A percentile compares a stretch with the other conserved stretches of the same genome.
These are phyloP conservation scores for Drosophila incognita DNA, from an alignment of 2,888 invertebrate genomes.

Conservation along the genomic window DNA sequence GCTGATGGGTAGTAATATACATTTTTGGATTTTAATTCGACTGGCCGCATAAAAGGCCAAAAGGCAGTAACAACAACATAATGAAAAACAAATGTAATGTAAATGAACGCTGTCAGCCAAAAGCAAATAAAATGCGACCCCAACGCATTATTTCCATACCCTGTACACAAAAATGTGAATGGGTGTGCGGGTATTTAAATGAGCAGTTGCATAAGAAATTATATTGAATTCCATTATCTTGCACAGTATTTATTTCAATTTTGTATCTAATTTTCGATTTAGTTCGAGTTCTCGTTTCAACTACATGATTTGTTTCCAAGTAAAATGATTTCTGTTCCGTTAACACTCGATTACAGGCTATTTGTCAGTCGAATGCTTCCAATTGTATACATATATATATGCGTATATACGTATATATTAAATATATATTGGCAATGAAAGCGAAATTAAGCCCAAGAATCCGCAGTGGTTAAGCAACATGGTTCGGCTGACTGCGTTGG, in stretches of 20 bases:
- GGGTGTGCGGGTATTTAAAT: not conserved
- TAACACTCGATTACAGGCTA: not conserved
- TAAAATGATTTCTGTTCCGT: not conserved
- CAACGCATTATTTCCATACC: constrained; percentile 53
- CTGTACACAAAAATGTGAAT: not conserved
- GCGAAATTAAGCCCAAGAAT: constrained; percentile 22
- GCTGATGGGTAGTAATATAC: not conserved
- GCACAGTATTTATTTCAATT: accelerated
- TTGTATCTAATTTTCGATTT: too few species aligned
- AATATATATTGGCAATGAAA: constrained; percentile 17
- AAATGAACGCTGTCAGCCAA: constrained; percentile 31
- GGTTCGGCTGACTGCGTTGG: constrained; percentile 4
- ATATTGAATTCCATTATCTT: not conserved
- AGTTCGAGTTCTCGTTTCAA: too few species aligned
- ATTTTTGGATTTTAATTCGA: constrained; percentile 56
- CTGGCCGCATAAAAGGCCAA: constrained; percentile 60
- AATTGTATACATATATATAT: too few species aligned
- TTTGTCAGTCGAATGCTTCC: not conserved
- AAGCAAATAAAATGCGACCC: constrained; percentile 49
- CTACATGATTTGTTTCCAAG: not conserved
- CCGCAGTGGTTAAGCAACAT: constrained; percentile 18
- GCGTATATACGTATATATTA: constrained; percentile 4
- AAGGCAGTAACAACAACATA: constrained; percentile 34
- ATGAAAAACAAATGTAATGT: constrained; percentile 26
- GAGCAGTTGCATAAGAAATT: not conserved